Base-by-base conservation (phyloP, 2,797 vertebrate genomes). In the Pyrocephalus nanus region DNA sequence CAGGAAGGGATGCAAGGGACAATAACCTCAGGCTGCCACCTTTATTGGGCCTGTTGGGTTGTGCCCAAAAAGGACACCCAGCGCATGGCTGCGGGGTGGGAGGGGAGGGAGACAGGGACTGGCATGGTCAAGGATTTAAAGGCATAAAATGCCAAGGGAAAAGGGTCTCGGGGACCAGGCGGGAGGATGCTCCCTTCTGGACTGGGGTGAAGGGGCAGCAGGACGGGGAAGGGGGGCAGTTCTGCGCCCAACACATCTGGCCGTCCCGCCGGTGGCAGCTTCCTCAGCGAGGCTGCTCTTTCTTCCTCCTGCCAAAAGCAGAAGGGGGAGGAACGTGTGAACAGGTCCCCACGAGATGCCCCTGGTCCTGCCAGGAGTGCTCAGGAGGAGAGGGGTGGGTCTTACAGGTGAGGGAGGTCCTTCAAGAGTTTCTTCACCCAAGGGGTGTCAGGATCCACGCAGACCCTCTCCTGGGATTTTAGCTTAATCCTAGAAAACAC, bases 241-340 rank as follows among this genome's bases (percentile, higher is more conserved):
- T 75, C 19, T 4, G 38, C 15, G 21, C 9, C 11, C 11, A 5
- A 58, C 42, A 12, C 74, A 87, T 95, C 77, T 71, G 89, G 26
- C 48, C 0, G 0, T 51, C 47, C 62, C 13, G 3, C 25, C 0
- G 0, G 10, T 1, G 27, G 55, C 65, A 76, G 75, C 90, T 92
- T 96, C 92, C 92, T 96, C 89, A 95, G 20, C 0, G n/a, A 3
- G 43, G 30, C 76, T 23, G 36, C 29, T 57, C 47, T 5, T 79
- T 96, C 96, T 94, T 96, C 96, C 78, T 96, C 94, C 96, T 96
- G 78, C 50, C 69, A 27, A 50, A 73, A 91, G 78, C 71, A 82
- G 84, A 96, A 87, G 12, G 4, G 30, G 25, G 55, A 88, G 58
- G 40, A 74, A 30, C 0, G 1, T 11, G 40, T 91, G 67, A 86